Conservation (phyloP, 2,888 invertebrate species). For the Listrodromus nycthemerus region DNA sequence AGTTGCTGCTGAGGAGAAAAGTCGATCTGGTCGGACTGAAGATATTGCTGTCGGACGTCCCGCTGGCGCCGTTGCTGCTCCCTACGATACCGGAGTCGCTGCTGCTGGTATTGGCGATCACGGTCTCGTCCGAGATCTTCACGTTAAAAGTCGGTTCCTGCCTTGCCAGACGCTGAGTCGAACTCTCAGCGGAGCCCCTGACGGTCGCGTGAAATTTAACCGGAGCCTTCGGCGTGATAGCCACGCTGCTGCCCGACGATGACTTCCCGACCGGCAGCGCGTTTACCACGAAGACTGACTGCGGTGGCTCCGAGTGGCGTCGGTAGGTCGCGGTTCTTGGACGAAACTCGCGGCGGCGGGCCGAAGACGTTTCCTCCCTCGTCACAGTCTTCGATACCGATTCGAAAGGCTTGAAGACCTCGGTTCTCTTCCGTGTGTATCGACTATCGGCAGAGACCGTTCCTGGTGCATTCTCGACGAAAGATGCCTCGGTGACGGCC, state of each 20-base stretch:
- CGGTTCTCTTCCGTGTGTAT: slow-evolving; percentile 71
- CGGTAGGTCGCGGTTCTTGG: slow-evolving; percentile 81
- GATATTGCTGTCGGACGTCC: slow-evolving; percentile 75
- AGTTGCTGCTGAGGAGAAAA: slow-evolving; percentile 75
- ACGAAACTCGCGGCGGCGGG: slow-evolving; percentile 74
- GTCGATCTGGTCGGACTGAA: slow-evolving; percentile 80
- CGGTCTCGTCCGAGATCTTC: slow-evolving; percentile 70
- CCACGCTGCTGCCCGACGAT: slow-evolving; percentile 68
- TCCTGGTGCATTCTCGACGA: slow-evolving; percentile 34
- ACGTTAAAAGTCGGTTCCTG: slow-evolving; percentile 77
- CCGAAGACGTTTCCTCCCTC: slow-evolving; percentile 43
- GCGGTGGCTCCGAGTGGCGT: slow-evolving; percentile 78
- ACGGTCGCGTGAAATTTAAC: slow-evolving; percentile 70
- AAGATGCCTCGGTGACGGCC: slow-evolving; percentile 46
- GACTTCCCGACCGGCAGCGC: slow-evolving; percentile 53
- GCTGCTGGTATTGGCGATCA: slow-evolving; percentile 54
- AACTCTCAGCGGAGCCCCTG: slow-evolving; percentile 54
- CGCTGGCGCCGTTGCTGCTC: slow-evolving; percentile 76
- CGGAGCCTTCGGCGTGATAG: slow-evolving; percentile 78
- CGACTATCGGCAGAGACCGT: slow-evolving; percentile 63
- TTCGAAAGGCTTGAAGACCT: slow-evolving; percentile 64
- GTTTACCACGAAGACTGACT: slow-evolving; percentile 51
- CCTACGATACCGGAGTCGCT: slow-evolving; percentile 69
- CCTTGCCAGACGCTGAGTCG: slow-evolving; percentile 74
- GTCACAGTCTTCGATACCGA: slow-evolving; percentile 50